A percentile compares a stretch with the other conserved stretches of the same genome.
Conservation (phyloP, 2,797 vertebrate genomes). For the Etheostoma perlongum region DNA sequence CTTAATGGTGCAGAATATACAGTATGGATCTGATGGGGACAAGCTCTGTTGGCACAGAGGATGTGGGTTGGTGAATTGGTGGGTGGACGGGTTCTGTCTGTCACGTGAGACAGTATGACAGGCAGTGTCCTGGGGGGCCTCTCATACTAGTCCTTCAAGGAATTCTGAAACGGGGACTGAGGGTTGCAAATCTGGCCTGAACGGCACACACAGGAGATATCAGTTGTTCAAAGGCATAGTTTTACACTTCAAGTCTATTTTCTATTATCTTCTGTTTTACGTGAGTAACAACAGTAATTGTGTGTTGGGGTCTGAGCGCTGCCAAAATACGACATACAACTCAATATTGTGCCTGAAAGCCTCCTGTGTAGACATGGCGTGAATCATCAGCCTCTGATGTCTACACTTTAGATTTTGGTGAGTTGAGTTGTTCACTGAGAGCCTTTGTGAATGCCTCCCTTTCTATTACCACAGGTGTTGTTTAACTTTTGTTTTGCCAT, state of each 20-base stretch:
- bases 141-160: slow-evolving; percentile 22
- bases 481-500: slow-evolving; percentile 42
- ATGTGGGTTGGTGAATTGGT: slow-evolving; percentile 47
- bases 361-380: not conserved
- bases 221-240: not conserved
- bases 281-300: not conserved
- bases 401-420: slow-evolving; percentile 31
- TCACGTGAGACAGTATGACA: slow-evolving; percentile 27
- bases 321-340: not conserved
- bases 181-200: slow-evolving; percentile 9
- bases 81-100: slow-evolving; percentile 52
- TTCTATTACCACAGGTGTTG: slow-evolving; percentile 25
- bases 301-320: not conserved
- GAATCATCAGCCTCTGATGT: slow-evolving; percentile 34
- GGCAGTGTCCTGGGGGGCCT: slow-evolving; percentile 5
- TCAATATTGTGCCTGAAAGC: not conserved
- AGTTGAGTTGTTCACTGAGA: slow-evolving; percentile 40
- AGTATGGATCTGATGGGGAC: slow-evolving; percentile 47
- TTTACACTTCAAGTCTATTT: not conserved
- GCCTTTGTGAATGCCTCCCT: slow-evolving; percentile 42
- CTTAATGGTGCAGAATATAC: slow-evolving; percentile 53
- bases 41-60: slow-evolving; percentile 44
- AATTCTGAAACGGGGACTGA: slow-evolving; percentile 31
- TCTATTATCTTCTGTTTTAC: not conserved
- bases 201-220: no score